Base-by-base conservation (phyloP, 2,888 invertebrate species). In the Micropterix aruncella region DNA sequence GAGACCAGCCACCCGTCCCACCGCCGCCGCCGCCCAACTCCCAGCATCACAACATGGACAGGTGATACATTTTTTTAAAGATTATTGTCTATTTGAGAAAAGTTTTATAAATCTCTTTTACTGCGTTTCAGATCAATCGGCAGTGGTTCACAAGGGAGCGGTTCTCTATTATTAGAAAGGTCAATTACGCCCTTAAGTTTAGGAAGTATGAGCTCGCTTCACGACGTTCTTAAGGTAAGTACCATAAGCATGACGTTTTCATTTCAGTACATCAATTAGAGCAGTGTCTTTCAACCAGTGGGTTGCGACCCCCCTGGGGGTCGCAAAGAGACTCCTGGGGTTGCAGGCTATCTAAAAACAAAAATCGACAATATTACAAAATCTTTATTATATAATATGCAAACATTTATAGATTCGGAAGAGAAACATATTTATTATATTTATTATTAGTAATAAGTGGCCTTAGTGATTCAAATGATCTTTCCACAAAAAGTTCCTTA, bases 111-210 rank as follows among this genome's bases (percentile, higher is more conserved):
- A 17, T 19, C 5, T 18, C 15, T 39, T 16, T 38, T 39, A 18
- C 37, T 19, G 37, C 4, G 0, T 3, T 39, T 3, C 56, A 68
- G 69, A 52, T 70, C 70, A 1, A 60, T 68, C 43, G 69, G 64
- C 79, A 94, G 75, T 65, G 94, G 64, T 73, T 93, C 60, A 72
- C 86, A 53, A 73, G 86, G 56, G 64, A 87, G 57, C 79, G 89
- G 73, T 66, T 85, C 59, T 63, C 76, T 57, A 73, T 53, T 65
- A 1, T 65, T 77, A 39, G 77, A 77, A 52, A 62, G 77, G 18
- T 76, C 77, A 41, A 74, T 76, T 52, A 76, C 77, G 41, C 83
- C 84, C 18, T 75, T 82, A 50, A 82, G 82, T 49, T 73, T 84
- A 43, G 84, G 84, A 58, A 83, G 83, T 58, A 83, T 83, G 74